Evolutionary conservation across 1,140 invertebrate genomes (phyloP).

Genomic region (Antheraea pernyi): DNA sequence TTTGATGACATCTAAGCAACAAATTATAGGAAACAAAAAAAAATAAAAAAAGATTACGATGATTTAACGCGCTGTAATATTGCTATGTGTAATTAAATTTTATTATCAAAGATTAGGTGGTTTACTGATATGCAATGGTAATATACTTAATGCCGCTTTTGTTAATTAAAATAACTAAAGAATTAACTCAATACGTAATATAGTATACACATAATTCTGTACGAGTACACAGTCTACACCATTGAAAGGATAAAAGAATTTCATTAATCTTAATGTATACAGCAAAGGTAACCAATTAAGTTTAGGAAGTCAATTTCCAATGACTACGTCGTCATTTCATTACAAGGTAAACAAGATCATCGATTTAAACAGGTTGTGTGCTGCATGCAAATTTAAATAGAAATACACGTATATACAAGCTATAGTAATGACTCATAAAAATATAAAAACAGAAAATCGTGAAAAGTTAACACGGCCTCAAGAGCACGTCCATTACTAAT

Average conservation of each 20-base stretch:
- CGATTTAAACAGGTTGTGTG: slow-evolving; percentile 10
- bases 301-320: background rate
- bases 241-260: background rate
- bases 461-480: slow-evolving; percentile 1
- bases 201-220: background rate
- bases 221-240: background rate
- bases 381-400: slow-evolving; percentile 21
- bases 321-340: slow-evolving; percentile 5
- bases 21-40: background rate
- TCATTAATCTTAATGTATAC: background rate
- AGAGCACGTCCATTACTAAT: background rate
- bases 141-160: background rate
- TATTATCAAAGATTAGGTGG: too few relatives aligned
- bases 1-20: background rate
- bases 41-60: too few relatives aligned
- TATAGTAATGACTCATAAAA: slow-evolving; percentile 3
- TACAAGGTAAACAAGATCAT: slow-evolving; percentile 15
- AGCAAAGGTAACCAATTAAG: background rate
- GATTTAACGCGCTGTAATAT: too few relatives aligned
- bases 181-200: background rate
- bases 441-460: slow-evolving; percentile 3
- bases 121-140: too few relatives aligned
- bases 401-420: slow-evolving; percentile 16
- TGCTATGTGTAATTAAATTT: too few relatives aligned
- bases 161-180: background rate